A percentile compares a stretch with the other conserved stretches of the same genome.
Conservation (phyloP, 2,113 vertebrate genomes). For the Siniperca chuatsi region DNA sequence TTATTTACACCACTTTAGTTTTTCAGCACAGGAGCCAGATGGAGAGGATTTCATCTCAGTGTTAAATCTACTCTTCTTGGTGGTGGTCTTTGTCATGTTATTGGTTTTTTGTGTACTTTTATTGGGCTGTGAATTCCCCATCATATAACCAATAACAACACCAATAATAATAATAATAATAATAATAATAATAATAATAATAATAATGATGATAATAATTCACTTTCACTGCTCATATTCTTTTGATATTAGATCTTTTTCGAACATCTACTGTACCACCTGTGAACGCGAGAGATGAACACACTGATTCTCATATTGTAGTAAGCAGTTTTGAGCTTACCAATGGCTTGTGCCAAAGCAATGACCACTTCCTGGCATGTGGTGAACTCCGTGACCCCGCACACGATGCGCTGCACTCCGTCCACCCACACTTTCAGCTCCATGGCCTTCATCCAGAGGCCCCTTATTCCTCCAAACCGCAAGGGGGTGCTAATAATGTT, state of each 20-base stretch:
- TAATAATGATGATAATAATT: background rate
- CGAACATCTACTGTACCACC: background rate
- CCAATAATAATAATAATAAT: background rate
- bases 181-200: background rate
- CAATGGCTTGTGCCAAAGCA: slow-evolving; percentile 97
- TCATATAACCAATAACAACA: background rate
- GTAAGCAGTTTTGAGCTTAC: slow-evolving; percentile 78
- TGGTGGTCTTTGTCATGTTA: background rate
- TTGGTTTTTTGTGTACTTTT: background rate
- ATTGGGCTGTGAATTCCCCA: background rate
- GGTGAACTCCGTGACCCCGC: slow-evolving; percentile 96
- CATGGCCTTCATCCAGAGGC: slow-evolving; percentile 87
- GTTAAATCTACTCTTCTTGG: slow-evolving; percentile 8
- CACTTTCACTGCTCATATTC: background rate
- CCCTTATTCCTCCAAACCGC: slow-evolving; percentile 77
- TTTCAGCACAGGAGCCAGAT: background rate
- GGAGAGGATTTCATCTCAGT: background rate
- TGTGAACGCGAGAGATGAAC: background rate
- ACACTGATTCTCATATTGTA: background rate
- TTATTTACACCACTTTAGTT: slow-evolving; percentile 7
- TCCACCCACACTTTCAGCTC: slow-evolving; percentile 99
- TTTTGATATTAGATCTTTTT: background rate
- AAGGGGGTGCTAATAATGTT: slow-evolving; percentile 33
- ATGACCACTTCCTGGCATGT: slow-evolving; percentile 99
- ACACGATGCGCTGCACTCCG: slow-evolving; percentile 96